A percentile compares a stretch with the other conserved stretches of the same genome.
Evolutionary conservation across 2,888 invertebrate species (phyloP).

Genomic region (Hirudinaria manillensis): DNA sequence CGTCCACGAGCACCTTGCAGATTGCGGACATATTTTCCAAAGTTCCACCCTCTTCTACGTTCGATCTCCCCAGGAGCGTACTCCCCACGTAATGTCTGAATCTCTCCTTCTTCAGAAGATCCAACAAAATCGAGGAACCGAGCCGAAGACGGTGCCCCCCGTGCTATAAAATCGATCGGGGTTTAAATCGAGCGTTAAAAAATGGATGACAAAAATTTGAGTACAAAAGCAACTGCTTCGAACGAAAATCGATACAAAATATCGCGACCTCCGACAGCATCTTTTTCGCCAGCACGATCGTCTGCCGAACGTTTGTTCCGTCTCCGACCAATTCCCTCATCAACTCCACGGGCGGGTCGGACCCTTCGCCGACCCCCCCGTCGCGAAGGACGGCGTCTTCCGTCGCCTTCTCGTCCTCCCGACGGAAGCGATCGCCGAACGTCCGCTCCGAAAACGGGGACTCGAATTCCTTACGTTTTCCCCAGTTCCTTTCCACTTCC

Average conservation of each 20-base stretch:
- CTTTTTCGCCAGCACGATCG: background rate
- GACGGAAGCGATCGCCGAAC: no score
- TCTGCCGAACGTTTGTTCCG: background rate
- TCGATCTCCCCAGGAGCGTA: background rate
- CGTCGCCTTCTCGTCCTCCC: no score
- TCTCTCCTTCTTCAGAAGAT: background rate
- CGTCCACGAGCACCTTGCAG: slow-evolving; percentile 1
- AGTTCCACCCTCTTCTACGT: background rate
- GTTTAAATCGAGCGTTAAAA: background rate
- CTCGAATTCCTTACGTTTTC: background rate
- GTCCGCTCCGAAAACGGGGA: background rate
- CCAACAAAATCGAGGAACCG: background rate
- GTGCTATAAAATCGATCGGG: background rate
- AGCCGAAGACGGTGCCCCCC: background rate
- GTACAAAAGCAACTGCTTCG: background rate
- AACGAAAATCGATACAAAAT: background rate
- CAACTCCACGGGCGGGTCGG: background rate
- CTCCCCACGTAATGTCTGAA: background rate
- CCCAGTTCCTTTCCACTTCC: slow-evolving; percentile 6
- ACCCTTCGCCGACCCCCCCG: background rate
- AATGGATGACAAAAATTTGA: background rate
- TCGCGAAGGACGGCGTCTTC: no score
- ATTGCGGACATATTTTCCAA: background rate
- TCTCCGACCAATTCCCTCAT: background rate
- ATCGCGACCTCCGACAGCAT: background rate